Evolutionary conservation across 2,113 vertebrate genomes (phyloP).

Genomic region (Phylloscopus whistleri): DNA sequence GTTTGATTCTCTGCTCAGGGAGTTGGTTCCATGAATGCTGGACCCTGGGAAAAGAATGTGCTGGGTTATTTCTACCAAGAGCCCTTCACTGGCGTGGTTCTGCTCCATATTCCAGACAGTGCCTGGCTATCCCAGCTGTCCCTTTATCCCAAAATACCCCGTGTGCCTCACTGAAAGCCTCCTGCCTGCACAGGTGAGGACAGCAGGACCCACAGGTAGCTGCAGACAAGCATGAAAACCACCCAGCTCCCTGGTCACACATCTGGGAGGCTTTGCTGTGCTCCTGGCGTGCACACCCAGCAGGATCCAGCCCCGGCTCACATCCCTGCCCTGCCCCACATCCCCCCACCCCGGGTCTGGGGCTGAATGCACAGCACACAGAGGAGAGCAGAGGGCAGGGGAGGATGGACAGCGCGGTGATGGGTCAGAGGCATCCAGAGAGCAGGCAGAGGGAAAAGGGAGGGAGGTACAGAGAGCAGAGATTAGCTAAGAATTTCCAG

Average conservation of each 20-base stretch:
- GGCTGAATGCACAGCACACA: rapidly evolving
- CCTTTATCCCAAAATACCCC: neutral
- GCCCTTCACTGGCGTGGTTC: neutral
- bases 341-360: neutral
- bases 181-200: neutral
- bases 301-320: neutral
- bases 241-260: neutral
- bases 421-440: neutral
- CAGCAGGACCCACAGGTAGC: neutral
- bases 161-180: neutral
- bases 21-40: neutral
- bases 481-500: neutral
- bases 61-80: neutral
- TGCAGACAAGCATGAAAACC: neutral
- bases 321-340: neutral
- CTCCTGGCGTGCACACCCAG: neutral
- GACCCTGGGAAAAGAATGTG: neutral
- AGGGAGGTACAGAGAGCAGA: neutral
- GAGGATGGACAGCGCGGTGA: rapidly evolving
- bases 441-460: neutral
- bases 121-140: neutral
- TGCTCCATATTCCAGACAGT: neutral
- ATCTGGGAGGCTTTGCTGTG: neutral
- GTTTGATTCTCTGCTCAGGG: neutral
- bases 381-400: neutral